Evolutionary conservation across 1,140 invertebrate genomes (phyloP), one percentile per base, ranked within the genome.

Genomic region (Achroia grisella): DNA sequence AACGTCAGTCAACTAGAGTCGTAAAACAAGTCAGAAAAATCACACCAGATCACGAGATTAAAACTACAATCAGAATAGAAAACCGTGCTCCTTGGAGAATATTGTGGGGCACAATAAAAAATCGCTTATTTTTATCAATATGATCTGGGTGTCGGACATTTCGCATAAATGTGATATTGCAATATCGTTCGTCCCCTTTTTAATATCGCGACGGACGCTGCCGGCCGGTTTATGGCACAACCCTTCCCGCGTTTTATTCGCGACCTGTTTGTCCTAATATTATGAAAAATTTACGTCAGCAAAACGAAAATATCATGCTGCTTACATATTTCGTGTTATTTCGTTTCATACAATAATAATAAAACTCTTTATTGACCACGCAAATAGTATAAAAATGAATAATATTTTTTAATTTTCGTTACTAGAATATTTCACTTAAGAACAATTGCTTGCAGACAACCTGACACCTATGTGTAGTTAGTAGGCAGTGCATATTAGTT

Each of bases 81-180:
- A 54, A 48, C 35, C 37, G 48, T 48, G 40, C 52, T 53, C 44
- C 46, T 44, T 49, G 49, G 55, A 54, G 44, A 57, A 62, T 52
- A 62, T 61, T 65, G 70, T 69, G 64, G 69, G 59, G 54, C 48
- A 79, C 66, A 79, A 79, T 82, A 82, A 85, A 85, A 85, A 81
- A 78, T 74, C 68, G 78, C 73, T 81, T 85, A 82, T 80, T 82
- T 82, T 85, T 85, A 85, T 85, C 81, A 85, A 85, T 82, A 81
- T 71, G 74, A 85, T 85, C 81, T 81, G 71, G 60, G 70, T 79
- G 78, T 82, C 56, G 79, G 77, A 82, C 81, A 85, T 85, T 85
- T 85, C 77, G 71, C 77, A 85, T 85, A 85, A 85, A 85, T 85
- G 81, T 85, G 81, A 85, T 85, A 82, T 84, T 81, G 78, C 81